Evolutionary conservation across 2,888 invertebrate genomes (phyloP).

Genomic region (Diadegma fenestrale): DNA sequence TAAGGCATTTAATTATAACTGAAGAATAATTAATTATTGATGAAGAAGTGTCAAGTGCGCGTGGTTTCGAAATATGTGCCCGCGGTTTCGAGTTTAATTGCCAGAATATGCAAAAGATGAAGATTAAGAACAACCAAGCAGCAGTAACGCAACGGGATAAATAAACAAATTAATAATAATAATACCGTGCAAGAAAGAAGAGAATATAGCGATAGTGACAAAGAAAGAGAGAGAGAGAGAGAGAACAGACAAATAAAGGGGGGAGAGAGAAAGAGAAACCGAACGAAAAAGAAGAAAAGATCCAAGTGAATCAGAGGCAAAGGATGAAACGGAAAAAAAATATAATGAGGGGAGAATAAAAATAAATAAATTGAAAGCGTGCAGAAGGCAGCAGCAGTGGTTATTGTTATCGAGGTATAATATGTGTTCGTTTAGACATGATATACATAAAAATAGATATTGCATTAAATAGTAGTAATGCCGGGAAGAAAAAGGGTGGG

Average conservation of each 20-base stretch:
- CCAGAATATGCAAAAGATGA: conserved; percentile 55
- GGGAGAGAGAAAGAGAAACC: conserved; percentile 10
- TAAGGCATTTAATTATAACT: conserved; percentile 68
- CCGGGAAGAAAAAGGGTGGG: conserved; percentile 32
- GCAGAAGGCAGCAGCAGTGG: conserved; percentile 68
- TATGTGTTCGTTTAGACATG: conserved; percentile 84
- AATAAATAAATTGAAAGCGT: conserved; percentile 62
- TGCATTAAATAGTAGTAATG: conserved; percentile 74
- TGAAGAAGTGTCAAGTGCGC: conserved; percentile 56
- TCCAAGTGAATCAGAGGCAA: no score
- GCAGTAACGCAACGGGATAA: conserved; percentile 5
- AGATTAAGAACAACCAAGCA: conserved; percentile 36
- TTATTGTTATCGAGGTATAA: conserved; percentile 82
- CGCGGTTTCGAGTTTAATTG: conserved; percentile 45
- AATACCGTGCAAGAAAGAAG: conserved; percentile 19
- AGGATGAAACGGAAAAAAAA: conserved; percentile 1
- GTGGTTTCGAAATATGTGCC: conserved; percentile 48
- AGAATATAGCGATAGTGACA: conserved; percentile 47
- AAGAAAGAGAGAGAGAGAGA: conserved; percentile 15
- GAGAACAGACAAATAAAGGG: no score
- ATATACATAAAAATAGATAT: conserved; percentile 79
- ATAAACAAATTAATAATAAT: conserved; percentile 21
- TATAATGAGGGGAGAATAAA: conserved; percentile 36
- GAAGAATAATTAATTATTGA: conserved; percentile 64
- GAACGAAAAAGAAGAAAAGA: conserved; percentile 1